Evolutionary conservation across 2,113 vertebrate genomes (phyloP), one percentile per base, ranked within the genome.

Genomic region (Neolamprologus tretocephalus): DNA sequence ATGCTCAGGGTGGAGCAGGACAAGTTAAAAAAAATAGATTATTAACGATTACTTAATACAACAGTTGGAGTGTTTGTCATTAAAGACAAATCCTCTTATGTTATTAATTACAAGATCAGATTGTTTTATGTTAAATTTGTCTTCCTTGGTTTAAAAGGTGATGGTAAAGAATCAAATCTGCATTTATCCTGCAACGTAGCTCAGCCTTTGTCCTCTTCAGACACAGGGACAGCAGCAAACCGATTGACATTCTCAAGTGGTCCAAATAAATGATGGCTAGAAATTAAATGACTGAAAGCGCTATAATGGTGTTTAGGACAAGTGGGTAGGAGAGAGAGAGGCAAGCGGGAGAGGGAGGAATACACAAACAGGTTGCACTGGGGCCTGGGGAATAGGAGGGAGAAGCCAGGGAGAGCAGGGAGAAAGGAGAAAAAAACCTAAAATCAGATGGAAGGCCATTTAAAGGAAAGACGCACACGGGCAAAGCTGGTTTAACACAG

Each of bases 361-460:
- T 95, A 93, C 93, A 96, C 93, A 95, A 94, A 95, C 95, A 95
- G 92, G 95, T 95, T 95, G 93, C 89, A 85, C 79, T 82, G 89
- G 86, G 93, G 88, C 93, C 91, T 93, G 87, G 94, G 94, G 94
- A 95, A 93, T 92, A 85, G 82, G 35, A 35, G 23, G 42, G 83
- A 80, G 82, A 82, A 86, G 75, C 85, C 12, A 75, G 13, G 2
- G 83, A 87, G 85, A 79, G 75, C 58, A 85, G 80, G 49, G 61
- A 79, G 86, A 68, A 47, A 87, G 83, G 61, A 57, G 66, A 45
- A 51, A 51, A 86, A 84, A 87, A 87, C 2, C 58, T 11, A 37
- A 91, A 92, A 94, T 91, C 91, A 89, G 89, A 94, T 88, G 86
- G 89, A 91, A 86, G 78, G 73, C 83, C 86, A 53, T 33, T 83